These are phyloP conservation scores for Gavialis gangeticus DNA, from an alignment of 2,113 vertebrate genomes.

Conservation along the genomic window DNA sequence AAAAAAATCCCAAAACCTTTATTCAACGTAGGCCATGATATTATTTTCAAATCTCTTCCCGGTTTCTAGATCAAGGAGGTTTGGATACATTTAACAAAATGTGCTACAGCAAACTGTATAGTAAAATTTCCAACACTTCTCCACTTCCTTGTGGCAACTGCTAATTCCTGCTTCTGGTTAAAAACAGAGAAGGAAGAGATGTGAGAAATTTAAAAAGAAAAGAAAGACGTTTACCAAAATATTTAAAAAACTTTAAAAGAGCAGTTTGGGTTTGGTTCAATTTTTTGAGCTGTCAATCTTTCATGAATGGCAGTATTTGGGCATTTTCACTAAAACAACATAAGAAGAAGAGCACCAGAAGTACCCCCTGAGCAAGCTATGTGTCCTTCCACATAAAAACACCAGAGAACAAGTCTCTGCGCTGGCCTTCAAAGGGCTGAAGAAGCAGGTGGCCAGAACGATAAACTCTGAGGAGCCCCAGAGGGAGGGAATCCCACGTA, in stretches of 20 bases:
- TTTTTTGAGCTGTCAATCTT: background rate
- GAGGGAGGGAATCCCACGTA: background rate
- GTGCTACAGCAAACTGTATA: background rate
- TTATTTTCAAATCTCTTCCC: background rate
- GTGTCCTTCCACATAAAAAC: background rate
- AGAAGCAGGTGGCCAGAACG: fast-evolving
- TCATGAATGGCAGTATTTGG: fast-evolving
- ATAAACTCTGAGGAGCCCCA: background rate
- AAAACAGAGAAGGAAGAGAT: background rate
- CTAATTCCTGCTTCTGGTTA: background rate
- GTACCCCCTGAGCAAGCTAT: background rate
- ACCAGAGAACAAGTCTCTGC: background rate
- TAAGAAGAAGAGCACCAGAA: too few species aligned
- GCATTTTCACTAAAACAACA: background rate
- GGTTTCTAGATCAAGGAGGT: constrained; percentile 24
- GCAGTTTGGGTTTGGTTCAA: background rate
- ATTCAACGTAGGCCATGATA: constrained; percentile 26
- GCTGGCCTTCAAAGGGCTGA: background rate
- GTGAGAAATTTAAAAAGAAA: background rate
- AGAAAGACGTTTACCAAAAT: background rate
- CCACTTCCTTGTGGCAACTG: background rate
- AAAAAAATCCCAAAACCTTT: background rate
- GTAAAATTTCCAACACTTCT: background rate
- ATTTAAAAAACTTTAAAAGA: background rate
- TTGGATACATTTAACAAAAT: background rate